Evolutionary conservation across 2,797 vertebrate genomes (phyloP).

Genomic region (Scarus forsteni): DNA sequence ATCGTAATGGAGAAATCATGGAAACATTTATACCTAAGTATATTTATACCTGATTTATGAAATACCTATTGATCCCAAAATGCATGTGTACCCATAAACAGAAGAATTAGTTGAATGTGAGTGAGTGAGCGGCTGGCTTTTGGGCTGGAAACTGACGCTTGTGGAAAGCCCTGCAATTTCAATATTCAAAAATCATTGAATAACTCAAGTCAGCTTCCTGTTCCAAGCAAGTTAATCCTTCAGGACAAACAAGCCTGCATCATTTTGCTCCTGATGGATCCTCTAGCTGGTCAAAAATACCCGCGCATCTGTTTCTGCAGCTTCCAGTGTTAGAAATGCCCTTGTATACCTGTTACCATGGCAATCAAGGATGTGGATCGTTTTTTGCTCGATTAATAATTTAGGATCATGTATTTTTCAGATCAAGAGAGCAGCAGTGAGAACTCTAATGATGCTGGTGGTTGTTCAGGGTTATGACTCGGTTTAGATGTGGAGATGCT

Average conservation of each 20-base stretch:
- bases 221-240: slow-evolving; percentile 56
- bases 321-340: slow-evolving; percentile 21
- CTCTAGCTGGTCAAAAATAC: background rate
- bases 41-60: too few relatives aligned
- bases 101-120: too few relatives aligned
- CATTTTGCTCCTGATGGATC: slow-evolving; percentile 17
- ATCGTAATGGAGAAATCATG: too few relatives aligned
- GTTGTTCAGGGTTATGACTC: slow-evolving; percentile 23
- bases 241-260: slow-evolving; percentile 57
- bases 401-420: slow-evolving; percentile 76
- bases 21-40: too few relatives aligned
- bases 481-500: slow-evolving; percentile 7
- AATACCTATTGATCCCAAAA: too few relatives aligned
- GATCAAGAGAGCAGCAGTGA: slow-evolving; percentile 34
- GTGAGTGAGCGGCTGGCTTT: too few relatives aligned
- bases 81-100: too few relatives aligned
- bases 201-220: background rate
- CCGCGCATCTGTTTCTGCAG: slow-evolving; percentile 16
- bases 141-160: too few relatives aligned
- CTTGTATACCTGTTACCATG: slow-evolving; percentile 60
- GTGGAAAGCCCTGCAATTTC: too few relatives aligned
- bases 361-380: slow-evolving; percentile 28
- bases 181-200: too few relatives aligned
- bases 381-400: slow-evolving; percentile 64
- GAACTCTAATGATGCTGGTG: slow-evolving; percentile 53